Base-by-base conservation (phyloP, 2,797 vertebrate genomes). In the Acipenser oxyrinchus region DNA sequence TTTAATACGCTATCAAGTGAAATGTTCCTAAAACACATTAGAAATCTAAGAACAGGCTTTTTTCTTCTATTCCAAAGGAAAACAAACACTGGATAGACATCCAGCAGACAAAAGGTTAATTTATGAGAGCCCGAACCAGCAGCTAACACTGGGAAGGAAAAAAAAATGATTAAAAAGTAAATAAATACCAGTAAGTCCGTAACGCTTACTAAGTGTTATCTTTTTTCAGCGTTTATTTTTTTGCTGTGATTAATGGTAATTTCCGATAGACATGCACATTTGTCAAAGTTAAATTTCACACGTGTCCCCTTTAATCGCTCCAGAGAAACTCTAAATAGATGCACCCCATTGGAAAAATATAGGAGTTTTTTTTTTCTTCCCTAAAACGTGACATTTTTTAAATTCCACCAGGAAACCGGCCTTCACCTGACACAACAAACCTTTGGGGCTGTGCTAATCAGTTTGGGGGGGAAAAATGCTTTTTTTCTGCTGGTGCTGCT, bases 241-340 rank as follows among this genome's bases (percentile, higher is more conserved):
- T 57, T 37, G 12, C 10, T 50, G 51, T 62, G 60, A 70, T 70
- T 66, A 62, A n/a, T 48, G 50, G 60, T 13, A 48, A 49, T 66
- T 37, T 62, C 57, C 50, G 6, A 68, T 55, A 50, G 49, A n/a
- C 10, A 13, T 15, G 8, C 8, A n/a, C 59, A 57, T 58, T 63
- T 37, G 67, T 64, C 60, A 64, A n/a, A 53, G 67, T 12, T 10
- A 23, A 23, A 63, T 49, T 59, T 15, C 11, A 63, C 60, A 59
- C 11, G 51, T n/a, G 53, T 9, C 18, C 57, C 63, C n/a, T n/a
- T 60, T 15, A 49, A 37, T 6, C 58, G 18, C 58, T 51, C 49
- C 8, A 12, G 12, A 3, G 57, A 58, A 66, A 3, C 23, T 37
- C 23, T 37, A 3, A 18, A 18, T 18, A 18, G 2, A 37, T 37